Evolutionary conservation across 2,888 invertebrate species (phyloP), one percentile per base, ranked within the genome.

Genomic region (Mimachlamys varia): DNA sequence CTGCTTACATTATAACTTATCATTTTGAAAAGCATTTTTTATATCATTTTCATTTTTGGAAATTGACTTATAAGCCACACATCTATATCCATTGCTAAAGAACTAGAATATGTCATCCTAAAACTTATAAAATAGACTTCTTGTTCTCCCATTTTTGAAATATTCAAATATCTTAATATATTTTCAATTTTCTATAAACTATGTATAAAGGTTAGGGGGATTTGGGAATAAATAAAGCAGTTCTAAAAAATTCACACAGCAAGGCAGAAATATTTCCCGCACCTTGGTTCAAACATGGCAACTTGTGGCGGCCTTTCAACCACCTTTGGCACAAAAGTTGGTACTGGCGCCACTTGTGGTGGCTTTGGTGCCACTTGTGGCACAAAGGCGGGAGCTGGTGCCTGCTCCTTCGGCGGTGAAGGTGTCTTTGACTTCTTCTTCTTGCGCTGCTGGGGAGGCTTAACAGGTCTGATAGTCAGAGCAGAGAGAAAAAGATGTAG

Each of bases 381-480:
- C 76, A 90, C 44, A 90, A 91, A 87, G 88, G 90, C 89, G 12
- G 89, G 88, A n/a, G 90, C 88, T 62, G 87, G 88, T 88, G 91
- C 91, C 92, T 89, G 58, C 88, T 94, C 94, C 89, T 94, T 94
- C 4, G 94, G 94, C 90, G 94, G 94, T 89, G 94, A 94, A 33
- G 94, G 94, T 55, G 94, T 94, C 93, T 94, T 94, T 38, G 89
- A 88, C 91, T 92, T 62, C 91, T 89, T 91, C 91, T 91, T 55
- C 93, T 92, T 89, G n/a, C 93, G 92, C 89, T 94, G 94, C 88
- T 94, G 94, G 44, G 93, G 93, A 76, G 93, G 94, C 90, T 94
- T 93, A 89, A 93, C 93, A 88, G 93, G 93, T 91, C 94, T 94
- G 33, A 33, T 76, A 76, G 27, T 27, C 12, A 76, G 76, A 76